A percentile compares a stretch with the other conserved stretches of the same genome.
Conservation (phyloP, 92 coral and sea anemone species). For the Blastomussa wellsi region DNA sequence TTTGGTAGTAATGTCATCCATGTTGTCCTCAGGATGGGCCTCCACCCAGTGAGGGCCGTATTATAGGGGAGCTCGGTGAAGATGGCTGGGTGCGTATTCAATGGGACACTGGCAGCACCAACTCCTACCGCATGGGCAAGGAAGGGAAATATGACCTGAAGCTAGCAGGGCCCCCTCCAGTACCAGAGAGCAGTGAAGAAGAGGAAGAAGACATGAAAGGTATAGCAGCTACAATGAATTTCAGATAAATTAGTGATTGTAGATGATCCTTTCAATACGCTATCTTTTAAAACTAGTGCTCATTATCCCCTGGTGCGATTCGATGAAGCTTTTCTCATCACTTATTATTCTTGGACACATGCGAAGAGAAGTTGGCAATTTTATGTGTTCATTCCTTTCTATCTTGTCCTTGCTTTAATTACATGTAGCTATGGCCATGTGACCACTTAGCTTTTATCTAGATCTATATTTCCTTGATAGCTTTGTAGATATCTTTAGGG, state of each 20-base stretch:
- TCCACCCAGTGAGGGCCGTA: slow-evolving; percentile 97
- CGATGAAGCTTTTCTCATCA: not conserved
- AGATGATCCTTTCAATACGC: not conserved
- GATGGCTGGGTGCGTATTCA: slow-evolving; percentile 99
- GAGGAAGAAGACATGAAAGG: slow-evolving; percentile 97
- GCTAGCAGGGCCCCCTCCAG: slow-evolving; percentile 96
- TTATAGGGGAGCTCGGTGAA: slow-evolving; percentile 98
- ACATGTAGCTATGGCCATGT: too few relatives aligned
- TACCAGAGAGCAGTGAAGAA: slow-evolving; percentile 99
- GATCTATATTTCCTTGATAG: too few relatives aligned
- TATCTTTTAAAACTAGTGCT: too few relatives aligned
- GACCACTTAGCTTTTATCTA: too few relatives aligned
- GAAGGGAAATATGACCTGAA: slow-evolving; percentile 96
- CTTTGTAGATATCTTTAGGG: too few relatives aligned
- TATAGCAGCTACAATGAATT: not conserved
- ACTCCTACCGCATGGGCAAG: slow-evolving; percentile 99
- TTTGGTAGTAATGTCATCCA: not conserved
- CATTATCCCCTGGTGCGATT: not conserved
- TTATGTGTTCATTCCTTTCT: not conserved
- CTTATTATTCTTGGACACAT: not conserved
- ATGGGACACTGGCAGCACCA: slow-evolving; percentile 99
- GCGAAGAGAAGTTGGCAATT: not conserved
- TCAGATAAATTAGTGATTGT: too few relatives aligned
- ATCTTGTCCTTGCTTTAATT: too few relatives aligned
- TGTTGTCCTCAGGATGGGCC: slow-evolving; percentile 79